Conservation (phyloP, 2,888 invertebrate species). For the Griposia aprilina region DNA sequence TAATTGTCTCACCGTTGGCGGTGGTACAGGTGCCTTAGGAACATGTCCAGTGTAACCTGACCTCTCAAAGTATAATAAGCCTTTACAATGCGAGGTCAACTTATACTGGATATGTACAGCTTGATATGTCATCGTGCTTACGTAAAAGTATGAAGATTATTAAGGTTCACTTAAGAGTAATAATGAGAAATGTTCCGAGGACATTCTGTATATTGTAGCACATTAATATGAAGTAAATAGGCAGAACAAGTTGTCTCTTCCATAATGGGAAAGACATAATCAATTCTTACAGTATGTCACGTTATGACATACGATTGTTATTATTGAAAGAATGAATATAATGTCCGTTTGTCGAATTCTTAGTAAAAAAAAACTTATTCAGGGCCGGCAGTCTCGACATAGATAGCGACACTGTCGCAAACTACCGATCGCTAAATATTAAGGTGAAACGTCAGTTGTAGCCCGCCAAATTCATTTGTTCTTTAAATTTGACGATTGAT, state of each 20-base stretch:
- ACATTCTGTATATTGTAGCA: constrained; percentile 26
- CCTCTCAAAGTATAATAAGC: neutral
- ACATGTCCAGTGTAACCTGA: no score
- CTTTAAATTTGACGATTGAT: no score
- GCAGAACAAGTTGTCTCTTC: constrained; percentile 18
- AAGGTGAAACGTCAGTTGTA: no score
- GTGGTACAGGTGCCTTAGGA: neutral
- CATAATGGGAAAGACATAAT: constrained; percentile 11
- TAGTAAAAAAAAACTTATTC: no score
- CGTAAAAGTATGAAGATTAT: constrained; percentile 9
- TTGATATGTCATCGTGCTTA: neutral
- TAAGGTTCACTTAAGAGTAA: constrained; percentile 27
- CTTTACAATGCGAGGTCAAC: neutral
- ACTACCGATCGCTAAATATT: no score
- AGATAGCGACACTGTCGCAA: no score
- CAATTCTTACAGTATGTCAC: neutral
- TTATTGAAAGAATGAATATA: neutral
- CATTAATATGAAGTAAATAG: constrained; percentile 33
- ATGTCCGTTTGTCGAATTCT: neutral
- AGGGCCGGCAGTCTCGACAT: no score
- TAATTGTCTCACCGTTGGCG: neutral
- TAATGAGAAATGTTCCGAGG: constrained; percentile 42
- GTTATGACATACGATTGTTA: neutral
- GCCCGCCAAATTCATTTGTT: no score
- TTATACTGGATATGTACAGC: neutral